Base-by-base conservation (phyloP, 1,140 invertebrate species). In the Pogonomyrmex barbatus region DNA sequence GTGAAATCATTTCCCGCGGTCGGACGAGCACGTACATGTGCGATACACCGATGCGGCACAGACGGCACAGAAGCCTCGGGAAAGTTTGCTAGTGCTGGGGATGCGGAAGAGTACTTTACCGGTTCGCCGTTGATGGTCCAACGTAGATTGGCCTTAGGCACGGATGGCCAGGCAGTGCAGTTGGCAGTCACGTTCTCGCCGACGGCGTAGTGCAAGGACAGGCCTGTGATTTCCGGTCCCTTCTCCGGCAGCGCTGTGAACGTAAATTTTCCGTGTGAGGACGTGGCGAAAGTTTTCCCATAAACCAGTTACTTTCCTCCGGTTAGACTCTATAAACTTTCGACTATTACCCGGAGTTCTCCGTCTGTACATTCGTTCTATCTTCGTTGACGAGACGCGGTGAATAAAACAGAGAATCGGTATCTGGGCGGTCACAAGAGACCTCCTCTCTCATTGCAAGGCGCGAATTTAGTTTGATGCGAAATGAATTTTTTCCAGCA, bases 91-190 rank as follows among this genome's bases (percentile, higher is more conserved):
- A 10, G 36, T 14, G 33, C 33, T 5, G 39, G 60, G 47, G 30
- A 84, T 85, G 71, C 47, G 70, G 62, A 78, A 58, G 65, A 14
- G 33, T 86, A 73, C 60, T 82, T 93, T 91, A 95, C 94, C 92
- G 91, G 73, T 87, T 92, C 90, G 58, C 91, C 94, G 89, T 95
- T 95, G 82, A 95, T 92, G 70, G 90, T 92, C 95, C 95, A 95
- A 9, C 91, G 88, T 30, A 95, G 87, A 65, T 88, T 92, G 17
- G 94, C 94, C 45, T 92, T 93, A 9, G 94, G 95, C 65, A 94
- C 86, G 12, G 93, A 94, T 4, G 93, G 92, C 89, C 89, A 91
- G 8, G 93, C 87, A 4, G 91, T 93, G 87, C 94, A 95, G 85
- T 94, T 95, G 47, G 93, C 94, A 45, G 91, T 92, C 14, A 95